Base-by-base conservation (phyloP, 2,888 invertebrate genomes). In the Leptopilina syphax region DNA sequence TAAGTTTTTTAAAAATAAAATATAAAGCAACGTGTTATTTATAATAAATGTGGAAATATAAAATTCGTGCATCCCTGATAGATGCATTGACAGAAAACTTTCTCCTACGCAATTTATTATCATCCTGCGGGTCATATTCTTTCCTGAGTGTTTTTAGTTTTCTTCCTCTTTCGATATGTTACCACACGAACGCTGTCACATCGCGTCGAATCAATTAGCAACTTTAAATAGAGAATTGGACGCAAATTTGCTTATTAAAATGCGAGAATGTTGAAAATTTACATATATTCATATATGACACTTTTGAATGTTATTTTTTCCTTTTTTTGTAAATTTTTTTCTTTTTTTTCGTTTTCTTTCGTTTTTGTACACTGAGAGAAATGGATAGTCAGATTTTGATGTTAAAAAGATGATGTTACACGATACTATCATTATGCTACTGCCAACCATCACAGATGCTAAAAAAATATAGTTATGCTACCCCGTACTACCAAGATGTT, bases 131-230 rank as follows among this genome's bases (percentile, higher is more conserved):
- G 57, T 73, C 57, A 27, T 73, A n/a, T 27, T 54, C 70, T 18
- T 73, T 73, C 50, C 70, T 73, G 54, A n/a, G 44, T 44, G n/a
- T 73, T 34, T 7, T 57, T 73, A 9, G n/a, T n/a, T n/a, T 57
- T 73, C 54, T 73, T 73, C 57, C 73, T 57, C 41, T 73, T 73
- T 57, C 57, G 54, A 73, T 57, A 70, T 70, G 18, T 18, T 63
- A 63, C 24, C 50, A 10, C 50, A 24, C 18, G 60, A 18, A 63
- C 63, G 63, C 63, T 63, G 63, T 63, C 63, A 63, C 24, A 24
- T 18, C 18, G 63, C 7, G 63, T 24, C 18, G 63, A 63, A 63
- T 63, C 63, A 63, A 63, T 63, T 63, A 63, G 63, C 63, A 63
- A 63, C 63, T 63, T 63, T 63, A 63, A 63, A 63, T 63, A 18